These are phyloP conservation scores for Saccostrea echinata DNA, from an alignment of 1,140 invertebrate species.

Conservation along the genomic window DNA sequence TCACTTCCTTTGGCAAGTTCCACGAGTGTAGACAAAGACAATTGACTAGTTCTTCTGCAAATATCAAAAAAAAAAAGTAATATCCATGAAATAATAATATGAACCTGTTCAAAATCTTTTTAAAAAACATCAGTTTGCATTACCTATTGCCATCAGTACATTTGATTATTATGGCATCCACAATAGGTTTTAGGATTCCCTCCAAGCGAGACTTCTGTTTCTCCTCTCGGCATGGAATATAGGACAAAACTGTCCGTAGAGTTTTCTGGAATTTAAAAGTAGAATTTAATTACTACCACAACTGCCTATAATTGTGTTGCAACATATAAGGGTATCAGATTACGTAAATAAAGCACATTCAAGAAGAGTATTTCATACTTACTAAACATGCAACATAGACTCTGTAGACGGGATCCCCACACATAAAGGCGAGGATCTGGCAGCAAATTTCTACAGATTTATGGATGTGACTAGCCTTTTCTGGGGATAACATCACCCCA, in stretches of 20 bases:
- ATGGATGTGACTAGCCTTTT: conserved; percentile 67
- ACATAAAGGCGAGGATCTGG: conserved; percentile 79
- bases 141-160: conserved; percentile 81
- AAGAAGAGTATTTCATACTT: conserved; percentile 60
- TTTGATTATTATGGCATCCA: conserved; percentile 80
- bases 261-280: conserved; percentile 73
- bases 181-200: conserved; percentile 77
- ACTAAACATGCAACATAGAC: conserved; percentile 81
- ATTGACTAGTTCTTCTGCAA: conserved; percentile 79
- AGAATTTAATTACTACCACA: too few species aligned
- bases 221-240: conserved; percentile 74
- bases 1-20: conserved; percentile 80
- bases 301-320: too few species aligned
- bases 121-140: not conserved
- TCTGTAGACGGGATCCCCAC: conserved; percentile 81
- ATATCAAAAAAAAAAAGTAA: not conserved
- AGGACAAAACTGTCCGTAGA: conserved; percentile 78
- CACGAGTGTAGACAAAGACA: conserved; percentile 80
- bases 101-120: not conserved
- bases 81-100: not conserved
- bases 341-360: not conserved
- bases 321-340: too few species aligned
- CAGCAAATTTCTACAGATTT: conserved; percentile 76
- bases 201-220: conserved; percentile 76
- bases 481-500: conserved; percentile 68